These are phyloP conservation scores for Lacerta bilineata DNA, from an alignment of 2,797 vertebrate genomes.

Conservation along the genomic window DNA sequence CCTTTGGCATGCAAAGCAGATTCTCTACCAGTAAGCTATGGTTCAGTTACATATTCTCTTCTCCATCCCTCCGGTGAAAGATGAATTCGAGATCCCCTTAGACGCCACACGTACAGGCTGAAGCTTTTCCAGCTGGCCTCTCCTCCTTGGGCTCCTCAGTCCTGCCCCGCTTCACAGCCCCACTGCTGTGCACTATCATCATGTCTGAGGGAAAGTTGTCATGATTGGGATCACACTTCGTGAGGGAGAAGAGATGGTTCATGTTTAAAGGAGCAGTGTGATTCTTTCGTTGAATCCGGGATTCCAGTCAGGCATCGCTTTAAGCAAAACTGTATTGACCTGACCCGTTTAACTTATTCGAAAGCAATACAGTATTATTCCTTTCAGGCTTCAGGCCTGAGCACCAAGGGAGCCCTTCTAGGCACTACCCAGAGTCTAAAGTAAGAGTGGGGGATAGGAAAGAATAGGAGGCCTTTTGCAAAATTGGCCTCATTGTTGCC, in stretches of 20 bases:
- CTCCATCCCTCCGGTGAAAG: too few relatives aligned
- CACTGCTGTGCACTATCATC: too few relatives aligned
- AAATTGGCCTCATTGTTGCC: constrained; percentile 9
- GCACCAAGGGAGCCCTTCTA: background rate
- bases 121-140: too few relatives aligned
- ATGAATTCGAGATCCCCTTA: too few relatives aligned
- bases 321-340: background rate
- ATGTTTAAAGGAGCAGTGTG: background rate
- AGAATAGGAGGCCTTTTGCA: background rate
- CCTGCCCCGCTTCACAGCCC: too few relatives aligned
- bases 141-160: too few relatives aligned
- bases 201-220: too few relatives aligned
- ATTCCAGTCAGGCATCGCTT: background rate
- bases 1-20: too few relatives aligned
- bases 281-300: background rate
- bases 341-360: background rate
- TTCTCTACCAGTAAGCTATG: too few relatives aligned
- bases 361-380: background rate
- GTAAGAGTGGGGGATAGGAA: background rate
- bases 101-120: too few relatives aligned
- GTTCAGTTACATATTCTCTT: too few relatives aligned
- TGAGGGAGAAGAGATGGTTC: background rate
- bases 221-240: background rate
- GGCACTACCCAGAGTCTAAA: background rate
- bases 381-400: background rate